Evolutionary conservation across 2,888 invertebrate species (phyloP), one percentile per base, ranked within the genome.

Genomic region (Tenthredo livida): DNA sequence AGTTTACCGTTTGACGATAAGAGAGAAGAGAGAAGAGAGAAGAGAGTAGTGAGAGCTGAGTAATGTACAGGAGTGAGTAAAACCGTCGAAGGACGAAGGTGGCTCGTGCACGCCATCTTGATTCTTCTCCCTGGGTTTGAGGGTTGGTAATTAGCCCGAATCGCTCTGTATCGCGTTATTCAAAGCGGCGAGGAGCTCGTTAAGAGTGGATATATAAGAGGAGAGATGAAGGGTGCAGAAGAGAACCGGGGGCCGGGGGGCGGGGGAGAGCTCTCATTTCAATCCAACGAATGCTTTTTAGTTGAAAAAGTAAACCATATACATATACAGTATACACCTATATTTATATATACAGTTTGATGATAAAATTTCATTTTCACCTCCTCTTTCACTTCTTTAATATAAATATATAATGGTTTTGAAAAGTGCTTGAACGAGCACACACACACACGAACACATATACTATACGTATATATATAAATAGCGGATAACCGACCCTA

Each of bases 161-260:
- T 80, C 80, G 61, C 40, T 21, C 21, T 58, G 58, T 80, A 80
- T 61, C 80, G 80, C 80, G 80, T 80, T 80, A 80, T 80, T 80
- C 80, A 80, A 80, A 80, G 80, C 61, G 33, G 33, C 50, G 77
- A 15, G n/a, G 47, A 50, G 77, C 77, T 77, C 77, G 80, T 80
- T 80, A 58, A 40, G 80, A 80, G 80, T 78, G 58, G 54, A 54
- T 78, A 54, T 21, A 78, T 47, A 47, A 47, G 47, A 47, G 33
- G 37, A 58, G 37, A 15, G 58, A n/a, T 6, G 54, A 17, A 9
- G 54, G 33, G 54, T 17, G 54, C 15, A 21, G 21, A 43, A 43
- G n/a, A n/a, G n/a, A 72, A 17, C 17, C 17, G 43, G 5, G 7
- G 33, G 33, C 0, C 33, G 33, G 33, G 33, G 33, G 33, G 0